A percentile compares a stretch with the other conserved stretches of the same genome.
Evolutionary conservation across 2,888 invertebrate species (phyloP).

Genomic region (Reticulitermes lucifugus): DNA sequence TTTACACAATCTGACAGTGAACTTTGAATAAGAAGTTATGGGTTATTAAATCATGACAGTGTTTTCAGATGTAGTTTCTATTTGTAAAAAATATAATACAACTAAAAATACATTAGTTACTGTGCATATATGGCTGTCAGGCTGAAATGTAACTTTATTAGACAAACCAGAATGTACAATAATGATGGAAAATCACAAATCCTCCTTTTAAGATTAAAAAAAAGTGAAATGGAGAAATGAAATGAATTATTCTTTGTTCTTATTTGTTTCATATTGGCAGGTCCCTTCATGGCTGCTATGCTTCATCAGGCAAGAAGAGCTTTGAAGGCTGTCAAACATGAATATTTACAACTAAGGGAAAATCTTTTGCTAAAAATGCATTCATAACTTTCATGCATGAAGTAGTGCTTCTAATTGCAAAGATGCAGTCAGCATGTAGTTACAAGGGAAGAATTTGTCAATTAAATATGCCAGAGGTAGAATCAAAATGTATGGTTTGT

Average conservation of each 20-base stretch:
- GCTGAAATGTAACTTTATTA: neutral
- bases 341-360: neutral
- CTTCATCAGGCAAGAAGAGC: neutral
- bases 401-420: neutral
- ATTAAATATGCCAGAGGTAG: neutral
- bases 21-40: neutral
- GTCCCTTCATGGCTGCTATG: neutral
- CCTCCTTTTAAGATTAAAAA: neutral
- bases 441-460: neutral
- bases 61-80: neutral
- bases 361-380: neutral
- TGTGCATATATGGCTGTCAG: neutral
- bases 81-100: neutral
- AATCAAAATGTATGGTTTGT: neutral
- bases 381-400: neutral
- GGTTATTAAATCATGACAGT: neutral
- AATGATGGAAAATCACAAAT: constrained; percentile 29
- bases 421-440: neutral
- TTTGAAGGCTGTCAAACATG: neutral
- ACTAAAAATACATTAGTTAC: neutral
- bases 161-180: constrained; percentile 7
- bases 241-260: neutral
- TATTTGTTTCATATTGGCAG: neutral
- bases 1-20: constrained; percentile 15
- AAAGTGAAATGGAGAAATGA: neutral